Base-by-base conservation (phyloP, 2,113 vertebrate genomes). In the Pachypanchax playfairii region DNA sequence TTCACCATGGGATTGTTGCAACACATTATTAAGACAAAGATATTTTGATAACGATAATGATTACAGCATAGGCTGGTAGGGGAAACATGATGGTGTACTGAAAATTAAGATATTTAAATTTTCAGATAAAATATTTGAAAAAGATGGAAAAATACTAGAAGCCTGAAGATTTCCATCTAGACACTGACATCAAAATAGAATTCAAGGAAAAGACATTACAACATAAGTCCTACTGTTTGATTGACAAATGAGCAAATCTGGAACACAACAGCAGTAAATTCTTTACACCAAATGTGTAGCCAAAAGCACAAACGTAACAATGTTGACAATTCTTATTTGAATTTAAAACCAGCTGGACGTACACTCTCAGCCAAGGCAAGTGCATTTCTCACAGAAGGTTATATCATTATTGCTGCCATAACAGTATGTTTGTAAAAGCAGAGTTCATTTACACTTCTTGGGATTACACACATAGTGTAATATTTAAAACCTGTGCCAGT, bases 401-500 rank as follows among this genome's bases (percentile, higher is more conserved):
- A 68, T 83, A 65, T 79, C 69, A 79, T 79, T 63, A 42, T 28
- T 10, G 38, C 69, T 77, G 56, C 72, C 70, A 75, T 73, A 77
- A 69, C 75, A 75, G 70, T 71, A 78, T 49, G 56, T 46, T 76
- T 65, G 55, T 73, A 68, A 86, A 82, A 77, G 60, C 51, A 66
- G 80, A 72, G 72, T 66, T 61, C 61, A 73, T 58, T 60, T 69
- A 72, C 65, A 80, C 35, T 24, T 73, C 55, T 77, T 68, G 55
- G 79, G 67, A 77, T 83, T 63, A 60, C 51, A 75, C 65, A 80
- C 84, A 87, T 53, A 70, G 84, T 84, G 84, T 65, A 80, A 70
- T 44, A 55, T 78, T 88, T 86, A 83, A 42, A 54, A 61, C 52
- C 26, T 65, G 76, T 85, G 82, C 83, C 86, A 83, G 79, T 74